Percentiles rank a stretch among this genome's conserved stretches.
Conservation (phyloP, 2,888 invertebrate species). For the Ophraella communa region DNA sequence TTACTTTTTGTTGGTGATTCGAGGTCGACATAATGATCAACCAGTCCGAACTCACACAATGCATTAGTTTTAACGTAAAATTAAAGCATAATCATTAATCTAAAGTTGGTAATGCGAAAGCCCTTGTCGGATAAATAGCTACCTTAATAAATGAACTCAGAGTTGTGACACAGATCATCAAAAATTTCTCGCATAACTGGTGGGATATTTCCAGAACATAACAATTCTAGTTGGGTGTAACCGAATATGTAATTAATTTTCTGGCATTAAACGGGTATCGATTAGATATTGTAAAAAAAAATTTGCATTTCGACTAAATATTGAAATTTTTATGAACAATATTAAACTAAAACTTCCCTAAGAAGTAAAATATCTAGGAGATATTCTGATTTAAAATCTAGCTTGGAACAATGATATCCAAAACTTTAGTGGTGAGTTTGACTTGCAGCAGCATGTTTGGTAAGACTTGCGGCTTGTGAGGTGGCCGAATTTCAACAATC, state of each 20-base stretch:
- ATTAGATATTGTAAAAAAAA: background rate
- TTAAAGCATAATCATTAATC: conserved; percentile 18
- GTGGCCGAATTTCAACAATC: too few species aligned
- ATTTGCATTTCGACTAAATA: too few species aligned
- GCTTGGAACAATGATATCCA: too few species aligned
- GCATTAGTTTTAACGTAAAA: conserved; percentile 11
- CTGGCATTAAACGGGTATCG: background rate
- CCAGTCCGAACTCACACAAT: conserved; percentile 12
- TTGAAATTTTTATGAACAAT: too few species aligned
- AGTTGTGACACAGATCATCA: conserved; percentile 8
- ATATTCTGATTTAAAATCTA: too few species aligned
- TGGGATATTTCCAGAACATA: background rate
- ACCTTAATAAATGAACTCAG: conserved; percentile 13
- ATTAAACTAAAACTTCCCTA: too few species aligned
- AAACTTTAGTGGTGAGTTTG: too few species aligned
- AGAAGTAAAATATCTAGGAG: too few species aligned
- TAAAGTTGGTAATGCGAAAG: conserved; percentile 1
- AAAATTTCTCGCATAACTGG: conserved; percentile 9
- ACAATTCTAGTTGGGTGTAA: background rate
- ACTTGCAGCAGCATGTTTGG: too few species aligned
- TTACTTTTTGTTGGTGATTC: background rate
- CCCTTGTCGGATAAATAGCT: conserved; percentile 11
- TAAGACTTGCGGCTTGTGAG: too few species aligned
- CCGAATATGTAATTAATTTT: background rate
- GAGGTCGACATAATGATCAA: conserved; percentile 9